Conservation (phyloP, 2,888 invertebrate genomes). For the Thymelicus acteon region DNA sequence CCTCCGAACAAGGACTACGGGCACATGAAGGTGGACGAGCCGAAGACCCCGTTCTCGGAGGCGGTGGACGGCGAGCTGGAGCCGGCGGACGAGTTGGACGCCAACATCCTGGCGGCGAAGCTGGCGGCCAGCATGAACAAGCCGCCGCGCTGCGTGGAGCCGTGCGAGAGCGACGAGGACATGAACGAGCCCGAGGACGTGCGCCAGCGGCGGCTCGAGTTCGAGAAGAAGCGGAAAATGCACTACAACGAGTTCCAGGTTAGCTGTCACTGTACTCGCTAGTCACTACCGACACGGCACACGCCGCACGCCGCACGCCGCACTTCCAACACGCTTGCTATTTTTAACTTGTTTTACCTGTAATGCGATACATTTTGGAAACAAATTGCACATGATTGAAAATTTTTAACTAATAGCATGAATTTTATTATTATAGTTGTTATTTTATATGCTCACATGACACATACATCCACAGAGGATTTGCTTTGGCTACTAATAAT, state of each 20-base stretch:
- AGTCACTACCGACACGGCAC: too few species aligned
- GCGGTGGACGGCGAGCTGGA: slow-evolving; percentile 86
- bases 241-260: slow-evolving; percentile 97
- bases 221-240: slow-evolving; percentile 96
- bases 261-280: slow-evolving; percentile 12
- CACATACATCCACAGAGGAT: too few species aligned
- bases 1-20: slow-evolving; percentile 99
- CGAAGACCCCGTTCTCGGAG: slow-evolving; percentile 95
- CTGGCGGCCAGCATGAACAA: slow-evolving; percentile 81
- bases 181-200: slow-evolving; percentile 86
- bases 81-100: slow-evolving; percentile 86
- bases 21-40: slow-evolving; percentile 98
- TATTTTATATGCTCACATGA: too few species aligned
- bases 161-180: slow-evolving; percentile 85
- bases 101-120: slow-evolving; percentile 91
- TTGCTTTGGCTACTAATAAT: too few species aligned
- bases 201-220: slow-evolving; percentile 88
- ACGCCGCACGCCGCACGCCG: too few species aligned
- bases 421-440: too few species aligned
- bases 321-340: slow-evolving; percentile 2
- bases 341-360: slow-evolving; percentile 19
- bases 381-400: too few species aligned
- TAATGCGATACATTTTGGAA: slow-evolving; percentile 13
- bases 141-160: slow-evolving; percentile 75
- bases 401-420: too few species aligned